phyloP scores from a whole-genome alignment of 2,113 vertebrate genomes.

The Cervus canadensis region DNA sequence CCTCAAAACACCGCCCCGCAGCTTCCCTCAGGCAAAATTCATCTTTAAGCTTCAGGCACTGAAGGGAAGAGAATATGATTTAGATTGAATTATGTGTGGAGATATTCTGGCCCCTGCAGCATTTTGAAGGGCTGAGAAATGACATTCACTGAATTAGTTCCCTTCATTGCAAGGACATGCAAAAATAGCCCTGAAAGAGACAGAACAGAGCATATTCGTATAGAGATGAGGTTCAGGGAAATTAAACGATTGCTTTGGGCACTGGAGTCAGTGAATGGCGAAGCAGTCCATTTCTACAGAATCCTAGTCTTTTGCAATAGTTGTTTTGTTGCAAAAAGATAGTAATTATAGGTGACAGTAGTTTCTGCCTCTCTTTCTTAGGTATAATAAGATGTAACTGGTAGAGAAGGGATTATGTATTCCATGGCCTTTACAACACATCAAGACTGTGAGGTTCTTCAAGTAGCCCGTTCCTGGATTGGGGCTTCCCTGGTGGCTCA shows the following conservation, averaged over 20 bases:
- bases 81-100: background rate
- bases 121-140: background rate
- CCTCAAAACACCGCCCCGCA: background rate
- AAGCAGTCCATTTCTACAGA: background rate
- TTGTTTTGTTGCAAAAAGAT: background rate
- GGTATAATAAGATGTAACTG: background rate
- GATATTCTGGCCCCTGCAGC: background rate
- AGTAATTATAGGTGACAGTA: background rate
- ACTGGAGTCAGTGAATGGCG: background rate
- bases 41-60: background rate
- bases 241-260: background rate
- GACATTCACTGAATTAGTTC: background rate
- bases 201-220: background rate
- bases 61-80: background rate
- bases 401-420: background rate
- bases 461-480: background rate
- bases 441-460: background rate
- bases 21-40: background rate
- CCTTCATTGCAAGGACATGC: background rate
- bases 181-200: background rate
- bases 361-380: background rate
- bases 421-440: background rate
- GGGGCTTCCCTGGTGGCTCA: background rate
- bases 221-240: background rate
- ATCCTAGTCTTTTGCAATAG: background rate